phyloP scores from a whole-genome alignment of 2,888 invertebrate species.

The Drosophila picticornis region DNA sequence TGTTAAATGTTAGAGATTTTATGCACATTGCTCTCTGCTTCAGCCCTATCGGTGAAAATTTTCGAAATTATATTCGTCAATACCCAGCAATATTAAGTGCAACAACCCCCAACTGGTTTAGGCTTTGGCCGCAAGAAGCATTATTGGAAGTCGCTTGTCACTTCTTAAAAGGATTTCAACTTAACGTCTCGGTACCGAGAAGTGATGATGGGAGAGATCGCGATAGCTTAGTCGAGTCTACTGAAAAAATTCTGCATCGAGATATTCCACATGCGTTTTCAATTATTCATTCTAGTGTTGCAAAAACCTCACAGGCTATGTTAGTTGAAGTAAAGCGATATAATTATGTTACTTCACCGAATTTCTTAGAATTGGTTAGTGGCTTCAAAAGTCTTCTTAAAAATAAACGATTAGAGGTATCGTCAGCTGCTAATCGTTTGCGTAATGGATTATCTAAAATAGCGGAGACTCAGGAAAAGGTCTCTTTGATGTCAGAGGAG shows the following conservation, averaged over 20 bases:
- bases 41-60: slow-evolving; percentile 95
- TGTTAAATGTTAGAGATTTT: slow-evolving; percentile 91
- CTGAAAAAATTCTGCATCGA: slow-evolving; percentile 88
- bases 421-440: slow-evolving; percentile 91
- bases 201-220: slow-evolving; percentile 81
- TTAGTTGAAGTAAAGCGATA: slow-evolving; percentile 91
- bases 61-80: slow-evolving; percentile 92
- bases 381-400: slow-evolving; percentile 92
- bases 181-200: slow-evolving; percentile 90
- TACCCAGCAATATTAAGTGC: slow-evolving; percentile 95
- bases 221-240: slow-evolving; percentile 78
- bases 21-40: slow-evolving; percentile 94
- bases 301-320: slow-evolving; percentile 90
- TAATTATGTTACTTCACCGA: slow-evolving; percentile 95
- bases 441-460: slow-evolving; percentile 94
- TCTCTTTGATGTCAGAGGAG: slow-evolving; percentile 93
- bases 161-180: slow-evolving; percentile 90
- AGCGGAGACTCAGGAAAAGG: slow-evolving; percentile 93
- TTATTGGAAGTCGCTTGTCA: slow-evolving; percentile 95
- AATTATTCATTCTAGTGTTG: slow-evolving; percentile 93
- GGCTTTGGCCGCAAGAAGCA: slow-evolving; percentile 95
- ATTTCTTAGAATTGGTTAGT: slow-evolving; percentile 93
- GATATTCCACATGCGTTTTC: slow-evolving; percentile 92
- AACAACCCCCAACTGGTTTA: slow-evolving; percentile 96
- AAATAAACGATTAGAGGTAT: slow-evolving; percentile 89